Percentiles rank a stretch among this genome's conserved stretches.
phyloP scores from a whole-genome alignment of 2,113 vertebrate species.

The Pagrus major region DNA sequence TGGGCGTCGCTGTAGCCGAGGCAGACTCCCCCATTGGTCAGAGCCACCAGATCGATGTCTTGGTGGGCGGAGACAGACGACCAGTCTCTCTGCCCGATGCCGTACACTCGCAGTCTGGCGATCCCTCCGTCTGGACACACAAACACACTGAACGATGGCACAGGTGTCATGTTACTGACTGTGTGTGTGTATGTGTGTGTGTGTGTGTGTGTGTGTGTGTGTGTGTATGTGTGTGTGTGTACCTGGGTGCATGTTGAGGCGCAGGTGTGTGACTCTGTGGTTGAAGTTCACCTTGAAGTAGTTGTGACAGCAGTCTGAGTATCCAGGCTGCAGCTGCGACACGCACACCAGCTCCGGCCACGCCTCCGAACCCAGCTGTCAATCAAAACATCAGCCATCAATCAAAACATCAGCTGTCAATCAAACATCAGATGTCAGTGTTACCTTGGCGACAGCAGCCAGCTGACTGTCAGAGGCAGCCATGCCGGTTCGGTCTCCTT shows the following conservation, averaged over 20 bases:
- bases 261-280: conserved; percentile 86
- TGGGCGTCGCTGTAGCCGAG: conserved; percentile 89
- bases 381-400: conserved; percentile 52
- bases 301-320: conserved; percentile 83
- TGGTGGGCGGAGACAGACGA: conserved; percentile 67
- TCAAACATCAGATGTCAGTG: background rate
- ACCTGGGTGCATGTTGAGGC: conserved; percentile 91
- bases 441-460: conserved; percentile 80
- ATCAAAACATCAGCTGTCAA: no score
- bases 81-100: conserved; percentile 87
- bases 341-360: conserved; percentile 85
- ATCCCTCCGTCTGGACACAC: conserved; percentile 87
- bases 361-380: conserved; percentile 83
- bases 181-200: background rate
- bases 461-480: conserved; percentile 82
- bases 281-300: conserved; percentile 80
- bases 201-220: background rate
- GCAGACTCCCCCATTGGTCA: conserved; percentile 88
- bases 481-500: conserved; percentile 83
- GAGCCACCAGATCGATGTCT: conserved; percentile 82
- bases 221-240: conserved; percentile 25
- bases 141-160: background rate
- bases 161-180: no score
- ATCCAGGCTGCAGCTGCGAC: conserved; percentile 81
- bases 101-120: conserved; percentile 87